Evolutionary conservation across 2,888 invertebrate species (phyloP), one percentile per base, ranked within the genome.

Genomic region (Meta bourneti): DNA sequence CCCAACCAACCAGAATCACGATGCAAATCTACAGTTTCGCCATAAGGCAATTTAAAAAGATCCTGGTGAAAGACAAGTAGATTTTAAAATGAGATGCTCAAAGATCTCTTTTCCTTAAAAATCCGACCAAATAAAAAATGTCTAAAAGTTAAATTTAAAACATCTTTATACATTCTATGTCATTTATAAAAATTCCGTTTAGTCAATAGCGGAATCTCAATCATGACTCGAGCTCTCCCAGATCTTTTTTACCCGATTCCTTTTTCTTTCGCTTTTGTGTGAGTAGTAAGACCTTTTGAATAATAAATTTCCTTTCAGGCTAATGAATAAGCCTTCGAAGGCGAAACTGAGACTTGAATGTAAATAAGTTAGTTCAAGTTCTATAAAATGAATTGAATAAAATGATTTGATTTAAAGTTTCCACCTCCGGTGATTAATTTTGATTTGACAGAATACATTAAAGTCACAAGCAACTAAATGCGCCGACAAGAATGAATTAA

Each of bases 291-390:
- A 61, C 16, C 61, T 61, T 61, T 16, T 61, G 61, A 61, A 61
- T 61, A 61, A 61, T 61, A 61, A 61, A 61, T 61, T 16, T 61
- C 61, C 61, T 61, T 61, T 61, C 61, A 61, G 8, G 61, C 61
- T 61, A 61, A 61, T 61, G 61, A 61, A 61, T 61, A 61, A 61
- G 61, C 16, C 61, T 61, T 61, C 61, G 5, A 11, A 11, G 61
- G 16, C 61, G 61, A 61, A 61, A 61, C 61, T 61, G 61, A 61
- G 61, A 61, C 16, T 61, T 61, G 61, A 61, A 61, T 61, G 61
- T 61, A 61, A 61, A 61, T 61, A 61, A 61, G 61, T 61, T 61
- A 61, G 61, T 61, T 61, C 61, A 61, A 61, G 61, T 61, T 61
- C 61, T 6, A 16, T 61, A 61, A 61, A 16, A 6, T 61, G 16